Conservation (phyloP, 1,140 invertebrate genomes). For the Onthophagus taurus region DNA sequence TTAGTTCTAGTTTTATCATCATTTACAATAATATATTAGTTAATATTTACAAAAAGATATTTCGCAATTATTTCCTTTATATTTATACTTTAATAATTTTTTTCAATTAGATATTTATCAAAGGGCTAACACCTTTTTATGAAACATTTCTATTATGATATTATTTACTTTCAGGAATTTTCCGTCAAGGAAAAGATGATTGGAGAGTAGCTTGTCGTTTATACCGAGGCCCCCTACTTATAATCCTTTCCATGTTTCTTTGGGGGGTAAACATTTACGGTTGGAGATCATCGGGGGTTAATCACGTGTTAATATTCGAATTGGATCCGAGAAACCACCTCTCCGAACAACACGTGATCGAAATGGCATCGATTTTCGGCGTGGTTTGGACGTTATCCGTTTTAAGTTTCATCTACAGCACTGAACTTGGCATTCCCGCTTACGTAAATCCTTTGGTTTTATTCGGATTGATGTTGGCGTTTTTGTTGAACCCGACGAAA, state of each 20-base stretch:
- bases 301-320: conserved; percentile 91
- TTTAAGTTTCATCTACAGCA: conserved; percentile 57
- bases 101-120: too few relatives aligned
- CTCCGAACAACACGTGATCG: conserved; percentile 79
- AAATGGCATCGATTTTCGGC: conserved; percentile 75
- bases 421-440: conserved; percentile 62
- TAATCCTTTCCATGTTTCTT: conserved; percentile 76
- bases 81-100: too few relatives aligned
- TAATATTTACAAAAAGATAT: too few relatives aligned
- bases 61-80: too few relatives aligned
- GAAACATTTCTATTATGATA: too few relatives aligned
- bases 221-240: conserved; percentile 72
- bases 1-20: too few relatives aligned
- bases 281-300: conserved; percentile 82
- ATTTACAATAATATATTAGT: too few relatives aligned
- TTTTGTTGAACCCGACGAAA: conserved; percentile 71
- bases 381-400: conserved; percentile 73
- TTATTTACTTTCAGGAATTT: conserved; percentile 39
- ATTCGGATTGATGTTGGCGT: conserved; percentile 57
- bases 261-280: conserved; percentile 85
- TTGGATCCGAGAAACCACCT: conserved; percentile 82
- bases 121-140: too few relatives aligned
- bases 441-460: conserved; percentile 69
- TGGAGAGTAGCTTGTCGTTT: conserved; percentile 52
- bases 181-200: conserved; percentile 38